Conservation (phyloP, 1,140 invertebrate genomes). For the Brachionus rotundiformis region DNA sequence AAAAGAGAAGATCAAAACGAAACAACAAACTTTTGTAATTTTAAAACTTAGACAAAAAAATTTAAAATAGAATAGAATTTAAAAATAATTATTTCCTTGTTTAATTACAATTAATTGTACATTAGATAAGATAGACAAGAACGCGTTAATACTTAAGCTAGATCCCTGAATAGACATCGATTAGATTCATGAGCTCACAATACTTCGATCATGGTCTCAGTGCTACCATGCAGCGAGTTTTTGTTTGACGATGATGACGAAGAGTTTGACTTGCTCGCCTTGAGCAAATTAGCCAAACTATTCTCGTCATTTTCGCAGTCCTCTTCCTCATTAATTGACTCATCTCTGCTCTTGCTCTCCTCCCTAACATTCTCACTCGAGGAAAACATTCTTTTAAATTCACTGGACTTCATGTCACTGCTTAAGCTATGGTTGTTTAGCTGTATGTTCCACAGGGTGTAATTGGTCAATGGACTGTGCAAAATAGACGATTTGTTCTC, state of each 20-base stretch:
- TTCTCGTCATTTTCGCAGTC: conserved; percentile 20
- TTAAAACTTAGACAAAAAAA: no score
- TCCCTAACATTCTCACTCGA: not conserved
- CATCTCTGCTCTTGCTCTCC: not conserved
- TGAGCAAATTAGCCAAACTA: not conserved
- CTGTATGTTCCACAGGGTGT: not conserved
- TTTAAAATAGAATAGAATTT: no score
- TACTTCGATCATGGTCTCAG: conserved; percentile 42
- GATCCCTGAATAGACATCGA: not conserved
- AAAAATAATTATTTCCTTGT: no score
- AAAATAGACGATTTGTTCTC: not conserved
- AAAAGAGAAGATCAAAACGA: not conserved
- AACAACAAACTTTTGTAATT: no score
- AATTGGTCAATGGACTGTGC: not conserved
- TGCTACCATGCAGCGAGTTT: conserved; percentile 41
- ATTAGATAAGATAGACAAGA: not conserved
- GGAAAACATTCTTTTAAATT: not conserved
- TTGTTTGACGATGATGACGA: conserved; percentile 47
- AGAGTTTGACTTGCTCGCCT: conserved; percentile 25
- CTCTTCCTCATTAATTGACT: not conserved
- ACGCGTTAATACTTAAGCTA: not conserved
- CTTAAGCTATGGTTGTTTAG: not conserved
- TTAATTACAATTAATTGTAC: not conserved
- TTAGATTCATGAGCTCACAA: not conserved
- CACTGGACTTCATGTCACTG: not conserved